A percentile compares a stretch with the other conserved stretches of the same genome.
These are phyloP conservation scores for Drosophila quadrilineata DNA, from an alignment of 1,140 invertebrate species.

Conservation along the genomic window DNA sequence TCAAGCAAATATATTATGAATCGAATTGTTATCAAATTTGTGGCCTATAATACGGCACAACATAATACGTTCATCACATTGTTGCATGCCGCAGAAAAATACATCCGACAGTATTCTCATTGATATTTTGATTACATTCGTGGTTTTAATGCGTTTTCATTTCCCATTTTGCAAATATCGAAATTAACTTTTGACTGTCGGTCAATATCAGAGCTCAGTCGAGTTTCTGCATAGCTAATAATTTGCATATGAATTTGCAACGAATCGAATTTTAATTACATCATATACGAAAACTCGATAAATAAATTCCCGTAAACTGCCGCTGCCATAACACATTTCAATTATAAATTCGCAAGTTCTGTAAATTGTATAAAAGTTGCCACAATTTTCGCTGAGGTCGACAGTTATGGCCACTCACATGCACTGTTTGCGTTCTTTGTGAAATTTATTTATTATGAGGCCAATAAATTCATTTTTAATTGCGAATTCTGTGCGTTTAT, in stretches of 20 bases:
- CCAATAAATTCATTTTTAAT: constrained; percentile 21
- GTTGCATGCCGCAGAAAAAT: constrained; percentile 24
- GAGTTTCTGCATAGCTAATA: background rate
- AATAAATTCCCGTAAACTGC: constrained; percentile 24
- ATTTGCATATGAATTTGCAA: constrained; percentile 11
- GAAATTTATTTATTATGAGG: constrained; percentile 8
- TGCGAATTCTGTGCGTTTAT: too few relatives aligned
- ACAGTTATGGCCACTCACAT: constrained; percentile 11
- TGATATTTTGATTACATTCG: constrained; percentile 9
- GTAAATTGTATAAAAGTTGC: background rate
- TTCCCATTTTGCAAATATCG: constrained; percentile 21
- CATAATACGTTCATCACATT: background rate
- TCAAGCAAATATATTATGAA: background rate
- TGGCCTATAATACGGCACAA: too few relatives aligned
- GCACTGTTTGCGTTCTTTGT: constrained; percentile 11
- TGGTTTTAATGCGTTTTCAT: constrained; percentile 25
- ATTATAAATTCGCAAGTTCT: constrained; percentile 8
- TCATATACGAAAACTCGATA: too few relatives aligned
- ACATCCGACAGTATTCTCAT: background rate
- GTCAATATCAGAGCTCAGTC: background rate
- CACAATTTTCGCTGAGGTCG: constrained; percentile 10
- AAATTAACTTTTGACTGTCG: constrained; percentile 19
- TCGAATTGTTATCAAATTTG: constrained; percentile 18
- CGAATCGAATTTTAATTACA: constrained; percentile 25
- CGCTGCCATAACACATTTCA: constrained; percentile 3